Percentiles rank a stretch among this genome's conserved stretches.
Evolutionary conservation across 2,888 invertebrate species (phyloP).

Genomic region (Pseudeuparius sepicola): DNA sequence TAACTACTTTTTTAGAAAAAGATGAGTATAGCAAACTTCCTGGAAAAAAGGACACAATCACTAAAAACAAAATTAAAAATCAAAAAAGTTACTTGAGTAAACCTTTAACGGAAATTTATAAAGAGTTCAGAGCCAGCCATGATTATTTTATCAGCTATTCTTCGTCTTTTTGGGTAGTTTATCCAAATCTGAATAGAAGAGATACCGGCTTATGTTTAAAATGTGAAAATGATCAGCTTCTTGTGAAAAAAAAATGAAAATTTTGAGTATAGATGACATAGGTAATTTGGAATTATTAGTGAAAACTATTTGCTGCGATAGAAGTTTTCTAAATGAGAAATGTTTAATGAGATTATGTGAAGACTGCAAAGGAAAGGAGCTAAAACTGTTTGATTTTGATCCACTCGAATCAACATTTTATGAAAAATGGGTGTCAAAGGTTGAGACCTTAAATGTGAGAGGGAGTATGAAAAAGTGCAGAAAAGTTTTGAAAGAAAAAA

Average conservation of each 20-base stretch:
- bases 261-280: constrained; percentile 8
- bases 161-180: constrained; percentile 12
- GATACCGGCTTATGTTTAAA: constrained; percentile 11
- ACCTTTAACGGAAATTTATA: constrained; percentile 4
- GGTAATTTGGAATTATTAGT: constrained; percentile 6
- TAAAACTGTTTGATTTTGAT: constrained; percentile 8
- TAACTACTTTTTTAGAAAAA: constrained; percentile 11
- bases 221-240: constrained; percentile 6
- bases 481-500: constrained; percentile 13
- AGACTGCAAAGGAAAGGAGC: constrained; percentile 8
- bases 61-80: constrained; percentile 6
- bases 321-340: constrained; percentile 7
- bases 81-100: constrained; percentile 9
- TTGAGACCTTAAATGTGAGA: constrained; percentile 8
- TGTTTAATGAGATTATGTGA: constrained; percentile 12
- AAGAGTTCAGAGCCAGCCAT: constrained; percentile 4
- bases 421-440: constrained; percentile 12
- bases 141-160: constrained; percentile 10
- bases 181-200: constrained; percentile 7
- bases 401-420: constrained; percentile 7
- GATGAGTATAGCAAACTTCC: constrained; percentile 8
- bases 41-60: constrained; percentile 11
- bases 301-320: constrained; percentile 13
- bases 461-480: constrained; percentile 10
- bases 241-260: constrained; percentile 12